phyloP scores from a whole-genome alignment of 2,113 vertebrate species.

The Apteryx mantelli region DNA sequence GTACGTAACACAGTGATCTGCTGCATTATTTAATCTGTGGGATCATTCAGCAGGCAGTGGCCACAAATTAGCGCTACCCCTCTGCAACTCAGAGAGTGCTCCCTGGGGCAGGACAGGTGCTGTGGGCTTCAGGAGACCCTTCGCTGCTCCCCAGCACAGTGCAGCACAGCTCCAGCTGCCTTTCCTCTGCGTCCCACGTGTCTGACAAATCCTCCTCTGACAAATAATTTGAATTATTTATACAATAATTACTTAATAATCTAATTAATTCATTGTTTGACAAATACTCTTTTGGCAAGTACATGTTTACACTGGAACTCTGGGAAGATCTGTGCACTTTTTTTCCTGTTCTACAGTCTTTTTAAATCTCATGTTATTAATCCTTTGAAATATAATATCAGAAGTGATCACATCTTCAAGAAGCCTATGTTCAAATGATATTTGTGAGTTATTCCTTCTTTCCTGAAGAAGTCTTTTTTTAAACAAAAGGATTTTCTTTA shows the following conservation, averaged over 20 bases:
- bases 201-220: not conserved
- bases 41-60: not conserved
- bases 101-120: not conserved
- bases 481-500: not conserved
- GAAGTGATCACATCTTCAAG: not conserved
- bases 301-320: not conserved
- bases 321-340: not conserved
- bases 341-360: not conserved
- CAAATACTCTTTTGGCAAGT: not conserved
- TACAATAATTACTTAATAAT: not conserved
- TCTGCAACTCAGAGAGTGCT: not conserved
- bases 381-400: not conserved
- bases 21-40: not conserved
- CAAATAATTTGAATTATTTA: not conserved
- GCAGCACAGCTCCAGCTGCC: not conserved
- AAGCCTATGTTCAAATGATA: not conserved
- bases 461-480: not conserved
- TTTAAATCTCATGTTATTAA: not conserved
- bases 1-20: not conserved
- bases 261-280: conserved; percentile 9
- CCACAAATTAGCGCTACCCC: not conserved
- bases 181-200: not conserved
- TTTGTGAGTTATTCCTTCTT: not conserved
- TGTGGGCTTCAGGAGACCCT: not conserved
- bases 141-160: not conserved